Evolutionary conservation across 1,140 invertebrate species (phyloP), one percentile per base, ranked within the genome.

Genomic region (Heliothis subflexa): DNA sequence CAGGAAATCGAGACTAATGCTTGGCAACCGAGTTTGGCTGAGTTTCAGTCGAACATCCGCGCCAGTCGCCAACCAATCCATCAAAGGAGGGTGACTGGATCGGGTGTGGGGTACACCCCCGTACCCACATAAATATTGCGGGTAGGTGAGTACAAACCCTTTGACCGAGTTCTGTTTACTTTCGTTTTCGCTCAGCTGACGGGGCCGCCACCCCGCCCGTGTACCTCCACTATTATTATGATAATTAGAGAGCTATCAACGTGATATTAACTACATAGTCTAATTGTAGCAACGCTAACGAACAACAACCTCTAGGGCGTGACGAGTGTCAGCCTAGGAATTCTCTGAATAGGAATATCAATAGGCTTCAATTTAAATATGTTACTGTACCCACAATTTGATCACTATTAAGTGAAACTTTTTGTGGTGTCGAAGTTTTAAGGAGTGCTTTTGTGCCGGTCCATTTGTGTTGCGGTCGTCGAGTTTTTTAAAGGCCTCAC

Each of bases 101-200:
- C 84, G 91, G 89, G 91, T 87, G 91, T 91, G 90, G 87, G 89
- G 83, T 83, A 49, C 85, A 85, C 91, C 89, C 88, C 85, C 87
- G 85, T 91, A 90, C 91, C 92, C 93, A 94, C 93, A 94, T 94
- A 94, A 93, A 94, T 94, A 93, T 94, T 94, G 92, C 89, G 92
- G 92, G 92, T 93, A 93, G 91, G 92, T 92, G 93, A 93, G 91
- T 93, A 93, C 93, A 92, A 94, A 94, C 94, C 94, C 94, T 95
- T 95, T 95, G 94, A 95, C 94, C 94, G 94, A 95, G 93, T 95
- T 94, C 93, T 95, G 93, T 95, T 94, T 94, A 95, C 94, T 95
- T 95, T 95, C 94, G 91, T 94, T 95, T 95, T 95, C 94, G 92
- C 93, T 94, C 94, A 95, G 94, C 94, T 94, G 94, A 93, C 92